Evolutionary conservation across 2,113 vertebrate genomes (phyloP), one percentile per base, ranked within the genome.

Genomic region (Sinocyclocheilus maitianheensis): DNA sequence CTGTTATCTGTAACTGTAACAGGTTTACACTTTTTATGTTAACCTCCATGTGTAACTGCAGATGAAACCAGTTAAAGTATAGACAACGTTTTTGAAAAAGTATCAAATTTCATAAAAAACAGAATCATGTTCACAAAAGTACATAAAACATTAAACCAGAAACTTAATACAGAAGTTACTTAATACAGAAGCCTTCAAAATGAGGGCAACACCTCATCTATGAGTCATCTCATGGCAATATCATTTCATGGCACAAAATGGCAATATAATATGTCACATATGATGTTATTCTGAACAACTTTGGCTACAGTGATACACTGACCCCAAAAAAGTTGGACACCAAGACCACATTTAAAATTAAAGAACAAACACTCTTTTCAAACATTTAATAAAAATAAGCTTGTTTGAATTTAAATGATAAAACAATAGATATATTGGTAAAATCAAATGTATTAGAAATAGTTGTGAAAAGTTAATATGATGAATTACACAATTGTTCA

Each of bases 221-320:
- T 3, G 30, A 4, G 20, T 24, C 6, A 9, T 79, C 55, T 16
- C 60, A 65, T 18, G 37, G 46, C 62, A 67, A 67, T 48, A 51
- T 30, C 26, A 71, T 53, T 71, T 82, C 18, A 82, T 34, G 5
- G 24, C 12, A 71, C 63, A 51, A 82, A 46, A 20, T 26, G 22
- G 20, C 13, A 24, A 81, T 46, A 40, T 63, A 4, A 40, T 80
- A 48, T 40, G 37, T 18, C 13, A 63, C 9, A 24, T 81, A 24
- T 81, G 62, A 82, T 82, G 80, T 69, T 82, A 34, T 69, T 71
- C 40, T 48, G 9, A 37, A 78, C 2, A 22, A 18, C 43, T 48
- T 2, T 48, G 40, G 77, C 55, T 63, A 26, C 12, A 51, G 22
- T 48, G 22, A 48, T 12, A 46, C 40, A 75, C 4, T 24, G 43